Percentiles rank a stretch among this genome's conserved stretches.
Evolutionary conservation across 1,140 invertebrate species (phyloP).

Genomic region (Diorhabda elongata): DNA sequence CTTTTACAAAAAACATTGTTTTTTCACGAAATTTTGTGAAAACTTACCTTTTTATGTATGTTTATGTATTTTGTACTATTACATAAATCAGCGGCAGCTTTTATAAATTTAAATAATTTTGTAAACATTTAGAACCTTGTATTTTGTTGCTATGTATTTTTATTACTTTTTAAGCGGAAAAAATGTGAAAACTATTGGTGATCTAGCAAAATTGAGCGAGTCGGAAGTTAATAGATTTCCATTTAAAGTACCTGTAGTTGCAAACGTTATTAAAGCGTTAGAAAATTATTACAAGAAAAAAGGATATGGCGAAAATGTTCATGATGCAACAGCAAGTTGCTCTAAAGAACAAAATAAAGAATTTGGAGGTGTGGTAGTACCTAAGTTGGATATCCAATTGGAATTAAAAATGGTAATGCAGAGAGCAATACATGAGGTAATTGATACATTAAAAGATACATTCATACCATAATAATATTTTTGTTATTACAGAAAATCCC

Average conservation of each 20-base stretch:
- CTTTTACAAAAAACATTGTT: too few species aligned
- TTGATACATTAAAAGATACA: background rate
- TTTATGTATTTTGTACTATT: too few species aligned
- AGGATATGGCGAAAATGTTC: background rate
- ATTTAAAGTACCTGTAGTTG: conserved; percentile 42
- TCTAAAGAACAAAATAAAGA: background rate
- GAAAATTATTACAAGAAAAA: conserved; percentile 24
- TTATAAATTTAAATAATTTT: too few species aligned
- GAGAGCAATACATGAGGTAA: conserved; percentile 26
- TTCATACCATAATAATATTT: background rate
- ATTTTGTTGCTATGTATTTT: background rate
- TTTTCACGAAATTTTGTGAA: too few species aligned
- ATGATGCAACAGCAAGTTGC: background rate
- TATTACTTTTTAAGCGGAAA: background rate
- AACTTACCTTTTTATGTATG: too few species aligned
- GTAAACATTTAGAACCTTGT: too few species aligned
- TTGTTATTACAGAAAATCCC: conserved; percentile 24
- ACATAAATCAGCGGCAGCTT: too few species aligned
- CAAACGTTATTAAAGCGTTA: conserved; percentile 28
- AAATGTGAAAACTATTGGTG: conserved; percentile 38
- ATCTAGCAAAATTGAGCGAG: conserved; percentile 52
- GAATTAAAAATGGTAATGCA: conserved; percentile 20
- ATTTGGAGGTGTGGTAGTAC: background rate
- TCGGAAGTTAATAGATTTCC: conserved; percentile 50
- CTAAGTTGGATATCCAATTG: conserved; percentile 16